Base-by-base conservation (phyloP, 2,888 invertebrate genomes). In the Cremastinae sp. region DNA sequence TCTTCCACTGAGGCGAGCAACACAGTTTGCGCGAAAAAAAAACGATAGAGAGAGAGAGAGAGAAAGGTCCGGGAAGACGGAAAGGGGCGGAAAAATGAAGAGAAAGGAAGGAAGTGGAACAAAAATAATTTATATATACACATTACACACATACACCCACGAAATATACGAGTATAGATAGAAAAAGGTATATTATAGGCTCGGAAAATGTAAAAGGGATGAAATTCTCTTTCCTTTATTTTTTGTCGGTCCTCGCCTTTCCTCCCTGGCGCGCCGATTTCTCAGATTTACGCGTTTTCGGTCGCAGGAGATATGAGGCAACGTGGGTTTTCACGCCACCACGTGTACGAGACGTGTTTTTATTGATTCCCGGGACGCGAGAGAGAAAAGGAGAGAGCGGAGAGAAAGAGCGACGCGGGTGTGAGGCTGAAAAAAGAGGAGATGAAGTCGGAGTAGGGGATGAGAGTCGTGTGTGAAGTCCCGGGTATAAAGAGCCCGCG, bases 221-320 rank as follows among this genome's bases (percentile, higher is more conserved):
- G 62, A 62, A 53, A 53, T 70, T 71, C 65, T 51, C 12, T n/a
- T 8, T 18, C 58, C 41, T 56, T 16, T 45, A 35, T 2, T 58
- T 43, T 39, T n/a, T 18, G 12, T 12, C 45, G n/a, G 28, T 18
- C 9, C n/a, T 49, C n/a, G n/a, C n/a, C n/a, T 16, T 37, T 14
- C 28, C 35, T 35, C 9, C 39, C 20, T 20, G n/a, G 37, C 35
- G 22, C 14, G 64, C 74, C 76, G 71, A 78, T 78, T 78, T 56
- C 76, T 76, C 66, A 76, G 74, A 78, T 78, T 78, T 76, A 78
- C 75, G 78, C 70, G 76, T 71, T 76, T 71, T 78, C 68, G 76
- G 69, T 62, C 61, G 58, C 70, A 51, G 56, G 66, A 41, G 58
- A 59, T n/a, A n/a, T 45, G 70, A 62, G 70, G 66, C 74, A 74